Percentiles rank a stretch among this genome's conserved stretches.
These are phyloP conservation scores for Phyllotreta striolata DNA, from an alignment of 2,888 invertebrate species.

Conservation along the genomic window DNA sequence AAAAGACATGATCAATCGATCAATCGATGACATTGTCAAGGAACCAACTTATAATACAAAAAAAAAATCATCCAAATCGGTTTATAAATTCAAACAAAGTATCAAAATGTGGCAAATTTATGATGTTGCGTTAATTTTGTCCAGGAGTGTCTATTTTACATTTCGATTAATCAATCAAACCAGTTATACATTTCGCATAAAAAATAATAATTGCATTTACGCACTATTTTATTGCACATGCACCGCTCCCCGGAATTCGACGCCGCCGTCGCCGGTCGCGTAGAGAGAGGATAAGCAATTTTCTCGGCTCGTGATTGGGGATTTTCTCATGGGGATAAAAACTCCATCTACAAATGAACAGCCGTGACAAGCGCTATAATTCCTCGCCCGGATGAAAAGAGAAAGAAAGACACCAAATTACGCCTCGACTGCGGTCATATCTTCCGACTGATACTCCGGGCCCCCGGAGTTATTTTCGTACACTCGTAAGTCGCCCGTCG, in stretches of 20 bases:
- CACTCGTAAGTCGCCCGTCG: slow-evolving; percentile 8
- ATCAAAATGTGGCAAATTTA: too few species aligned
- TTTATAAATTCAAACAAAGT: too few species aligned
- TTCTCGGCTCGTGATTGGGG: slow-evolving; percentile 75
- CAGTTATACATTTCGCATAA: background rate
- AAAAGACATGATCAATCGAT: too few species aligned
- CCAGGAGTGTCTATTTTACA: too few species aligned
- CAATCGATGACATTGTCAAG: too few species aligned
- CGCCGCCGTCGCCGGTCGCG: slow-evolving; percentile 54
- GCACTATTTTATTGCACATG: slow-evolving; percentile 5
- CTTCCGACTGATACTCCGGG: slow-evolving; percentile 36
- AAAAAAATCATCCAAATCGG: too few species aligned
- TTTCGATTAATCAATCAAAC: background rate
- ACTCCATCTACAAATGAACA: slow-evolving; percentile 77
- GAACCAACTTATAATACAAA: too few species aligned
- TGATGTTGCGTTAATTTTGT: too few species aligned
- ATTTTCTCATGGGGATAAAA: slow-evolving; percentile 71
- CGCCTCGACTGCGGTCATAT: slow-evolving; percentile 50
- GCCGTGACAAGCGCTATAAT: slow-evolving; percentile 76
- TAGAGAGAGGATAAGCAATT: slow-evolving; percentile 72
- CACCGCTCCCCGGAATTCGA: slow-evolving; percentile 35
- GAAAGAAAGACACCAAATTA: slow-evolving; percentile 58
- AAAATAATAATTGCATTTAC: background rate
- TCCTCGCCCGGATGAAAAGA: slow-evolving; percentile 62
- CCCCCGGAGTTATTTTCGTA: too few species aligned